Evolutionary conservation across 37 sponge, comb jelly and placozoan genomes (phyloP).

Genomic region (Axinella damicornis): DNA sequence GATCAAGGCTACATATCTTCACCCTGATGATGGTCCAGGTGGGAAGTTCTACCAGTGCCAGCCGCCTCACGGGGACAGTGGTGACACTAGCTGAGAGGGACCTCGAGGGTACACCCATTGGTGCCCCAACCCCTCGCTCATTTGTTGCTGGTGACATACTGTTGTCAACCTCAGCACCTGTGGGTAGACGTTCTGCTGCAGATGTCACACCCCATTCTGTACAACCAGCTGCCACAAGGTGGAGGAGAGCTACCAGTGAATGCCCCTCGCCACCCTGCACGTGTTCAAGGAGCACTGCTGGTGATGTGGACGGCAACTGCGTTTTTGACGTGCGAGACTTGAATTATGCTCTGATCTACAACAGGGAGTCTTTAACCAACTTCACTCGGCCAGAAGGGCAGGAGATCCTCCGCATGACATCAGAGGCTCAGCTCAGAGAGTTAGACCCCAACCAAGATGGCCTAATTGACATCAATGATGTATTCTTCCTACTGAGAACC

Average conservation of each 20-base stretch:
- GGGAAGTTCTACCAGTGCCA: not conserved
- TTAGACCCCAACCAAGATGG: slow-evolving; percentile 69
- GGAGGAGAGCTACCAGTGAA: not conserved
- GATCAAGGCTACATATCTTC: slow-evolving; percentile 51
- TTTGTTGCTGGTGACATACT: slow-evolving; percentile 52
- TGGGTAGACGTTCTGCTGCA: slow-evolving; percentile 16
- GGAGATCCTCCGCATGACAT: slow-evolving; percentile 4
- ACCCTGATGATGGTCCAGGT: slow-evolving; percentile 19
- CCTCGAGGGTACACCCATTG: slow-evolving; percentile 51
- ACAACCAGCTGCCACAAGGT: not conserved
- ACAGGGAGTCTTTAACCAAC: slow-evolving; percentile 39
- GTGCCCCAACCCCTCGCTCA: slow-evolving; percentile 51
- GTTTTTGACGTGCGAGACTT: slow-evolving; percentile 77
- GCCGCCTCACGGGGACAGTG: slow-evolving; percentile 7
- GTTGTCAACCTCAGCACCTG: not conserved
- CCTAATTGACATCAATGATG: slow-evolving; percentile 66
- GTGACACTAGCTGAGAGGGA: slow-evolving; percentile 37
- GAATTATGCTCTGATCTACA: slow-evolving; percentile 44
- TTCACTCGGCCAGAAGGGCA: slow-evolving; percentile 41
- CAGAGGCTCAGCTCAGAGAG: not conserved
- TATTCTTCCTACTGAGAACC: slow-evolving; percentile 60
- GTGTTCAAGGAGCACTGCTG: slow-evolving; percentile 31
- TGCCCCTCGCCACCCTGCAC: slow-evolving; percentile 44
- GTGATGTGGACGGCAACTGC: slow-evolving; percentile 81
- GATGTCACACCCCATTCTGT: not conserved